Base-by-base conservation (phyloP, 2,888 invertebrate species). In the Drosophila kambysellisi region DNA sequence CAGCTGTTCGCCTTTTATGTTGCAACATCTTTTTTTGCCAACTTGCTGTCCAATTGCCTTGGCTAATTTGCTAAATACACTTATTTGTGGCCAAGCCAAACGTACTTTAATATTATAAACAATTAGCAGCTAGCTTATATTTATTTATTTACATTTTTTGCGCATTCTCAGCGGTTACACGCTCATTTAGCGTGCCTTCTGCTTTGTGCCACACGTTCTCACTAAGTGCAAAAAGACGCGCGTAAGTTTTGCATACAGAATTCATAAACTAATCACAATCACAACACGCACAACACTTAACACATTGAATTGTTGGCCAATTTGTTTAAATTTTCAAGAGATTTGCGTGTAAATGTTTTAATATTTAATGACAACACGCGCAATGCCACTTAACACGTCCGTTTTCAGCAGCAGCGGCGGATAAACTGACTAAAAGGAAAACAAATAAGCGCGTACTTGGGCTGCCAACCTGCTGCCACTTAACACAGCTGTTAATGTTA, bases 61-160 rank as follows among this genome's bases (percentile, higher is more conserved):
- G 7, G 11, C 12, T n/a, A 41, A 67, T 39, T 54, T 43, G 17
- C 41, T 50, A 8, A 20, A 30, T 54, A 53, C 52, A 76, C 88
- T 65, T 67, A 72, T 74, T 68, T 76, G 60, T 20, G 9, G n/a
- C 15, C 11, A 9, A 4, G 33, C 12, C 6, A 11, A 58, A 11
- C 41, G 3, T 15, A 20, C 6, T 32, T 1, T 30, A 54, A 53
- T 46, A 35, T 57, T 57, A 20, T 37, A 41, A 56, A 51, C 46
- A 77, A 66, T 59, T 72, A 39, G n/a, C 12, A 58, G 12, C 9
- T 37, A 46, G 33, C 46, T 35, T 67, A 57, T 53, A 54, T 70
- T 88, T 70, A 79, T 87, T 89, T 87, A 90, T 87, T 89, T 84
- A 90, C 85, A 89, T 87, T 78, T 76, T 61, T 66, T 58, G 46